These are phyloP conservation scores for Alexandromys oeconomus DNA, from an alignment of 2,797 vertebrate genomes.

Conservation along the genomic window DNA sequence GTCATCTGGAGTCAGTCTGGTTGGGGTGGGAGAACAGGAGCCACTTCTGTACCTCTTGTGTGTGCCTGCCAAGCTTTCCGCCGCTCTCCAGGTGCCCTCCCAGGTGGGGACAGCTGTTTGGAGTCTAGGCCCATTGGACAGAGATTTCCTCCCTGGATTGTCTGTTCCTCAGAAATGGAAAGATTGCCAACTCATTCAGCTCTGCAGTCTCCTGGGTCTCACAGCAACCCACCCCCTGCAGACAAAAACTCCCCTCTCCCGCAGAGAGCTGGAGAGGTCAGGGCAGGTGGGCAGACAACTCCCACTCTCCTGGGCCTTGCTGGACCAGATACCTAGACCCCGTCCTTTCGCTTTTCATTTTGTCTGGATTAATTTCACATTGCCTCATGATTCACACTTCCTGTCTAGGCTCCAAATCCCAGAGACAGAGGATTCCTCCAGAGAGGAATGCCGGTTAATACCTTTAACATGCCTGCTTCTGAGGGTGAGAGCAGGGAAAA, in stretches of 20 bases:
- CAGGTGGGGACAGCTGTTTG: conserved; percentile 1
- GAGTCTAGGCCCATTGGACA: background rate
- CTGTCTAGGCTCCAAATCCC: conserved; percentile 72
- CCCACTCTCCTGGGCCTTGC: background rate
- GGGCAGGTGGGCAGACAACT: background rate
- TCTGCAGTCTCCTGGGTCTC: background rate
- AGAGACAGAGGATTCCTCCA: conserved; percentile 58
- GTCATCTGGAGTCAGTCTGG: background rate
- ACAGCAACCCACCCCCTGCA: background rate
- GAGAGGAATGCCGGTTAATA: conserved; percentile 50
- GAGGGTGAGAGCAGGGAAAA: background rate
- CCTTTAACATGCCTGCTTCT: conserved; percentile 63
- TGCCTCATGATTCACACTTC: conserved; percentile 61
- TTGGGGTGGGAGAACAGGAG: background rate
- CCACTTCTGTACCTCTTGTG: conserved; percentile 36
- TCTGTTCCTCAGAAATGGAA: background rate
- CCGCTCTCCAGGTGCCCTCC: background rate
- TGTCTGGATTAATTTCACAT: conserved; percentile 74
- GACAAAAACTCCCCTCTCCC: background rate
- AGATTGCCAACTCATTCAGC: background rate
- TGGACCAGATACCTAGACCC: background rate
- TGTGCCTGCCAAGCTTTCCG: background rate
- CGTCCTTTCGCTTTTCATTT: conserved; percentile 73
- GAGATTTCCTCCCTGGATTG: conserved; percentile 11
- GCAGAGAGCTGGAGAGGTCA: background rate